Percentiles rank a stretch among this genome's conserved stretches.
phyloP scores from a whole-genome alignment of 1,140 invertebrate genomes.

The Dinothrombium tinctorium region DNA sequence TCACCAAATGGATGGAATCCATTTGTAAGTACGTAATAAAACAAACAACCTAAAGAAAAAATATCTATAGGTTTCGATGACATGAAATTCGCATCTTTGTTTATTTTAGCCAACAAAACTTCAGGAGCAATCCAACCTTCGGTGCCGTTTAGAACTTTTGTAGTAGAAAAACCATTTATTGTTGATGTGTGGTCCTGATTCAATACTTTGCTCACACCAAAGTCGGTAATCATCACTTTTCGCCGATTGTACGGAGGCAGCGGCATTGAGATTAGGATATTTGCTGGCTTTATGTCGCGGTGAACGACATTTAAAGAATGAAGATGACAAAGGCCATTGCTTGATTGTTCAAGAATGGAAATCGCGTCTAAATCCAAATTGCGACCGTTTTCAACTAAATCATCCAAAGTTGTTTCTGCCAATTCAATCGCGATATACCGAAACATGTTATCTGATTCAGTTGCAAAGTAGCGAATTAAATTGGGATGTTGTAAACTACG shows the following conservation, averaged over 20 bases:
- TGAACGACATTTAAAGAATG: constrained; percentile 92
- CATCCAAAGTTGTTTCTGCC: constrained; percentile 75
- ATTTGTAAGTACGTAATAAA: constrained; percentile 75
- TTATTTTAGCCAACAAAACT: constrained; percentile 44
- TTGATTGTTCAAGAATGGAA: constrained; percentile 56
- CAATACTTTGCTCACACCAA: constrained; percentile 90
- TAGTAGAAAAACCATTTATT: constrained; percentile 76
- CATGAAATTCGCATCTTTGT: constrained; percentile 10
- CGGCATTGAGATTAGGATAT: constrained; percentile 62
- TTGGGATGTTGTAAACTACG: constrained; percentile 83
- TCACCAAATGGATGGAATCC: constrained; percentile 94
- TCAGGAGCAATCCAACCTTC: constrained; percentile 99
- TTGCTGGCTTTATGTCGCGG: constrained; percentile 92
- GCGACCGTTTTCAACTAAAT: constrained; percentile 43
- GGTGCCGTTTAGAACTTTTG: constrained; percentile 38
- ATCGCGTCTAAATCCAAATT: constrained; percentile 31
- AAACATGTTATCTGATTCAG: constrained; percentile 31
- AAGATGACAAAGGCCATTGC: constrained; percentile 68
- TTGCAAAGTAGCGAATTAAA: constrained; percentile 51
- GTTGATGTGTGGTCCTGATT: constrained; percentile 36
- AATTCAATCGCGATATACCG: constrained; percentile 90
- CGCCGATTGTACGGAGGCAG: constrained; percentile 31
- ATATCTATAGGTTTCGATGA: constrained; percentile 76
- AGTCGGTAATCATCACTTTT: constrained; percentile 89
- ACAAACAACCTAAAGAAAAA: constrained; percentile 90